Base-by-base conservation (phyloP, 2,113 vertebrate species). In the Forbesichthys agassizii region DNA sequence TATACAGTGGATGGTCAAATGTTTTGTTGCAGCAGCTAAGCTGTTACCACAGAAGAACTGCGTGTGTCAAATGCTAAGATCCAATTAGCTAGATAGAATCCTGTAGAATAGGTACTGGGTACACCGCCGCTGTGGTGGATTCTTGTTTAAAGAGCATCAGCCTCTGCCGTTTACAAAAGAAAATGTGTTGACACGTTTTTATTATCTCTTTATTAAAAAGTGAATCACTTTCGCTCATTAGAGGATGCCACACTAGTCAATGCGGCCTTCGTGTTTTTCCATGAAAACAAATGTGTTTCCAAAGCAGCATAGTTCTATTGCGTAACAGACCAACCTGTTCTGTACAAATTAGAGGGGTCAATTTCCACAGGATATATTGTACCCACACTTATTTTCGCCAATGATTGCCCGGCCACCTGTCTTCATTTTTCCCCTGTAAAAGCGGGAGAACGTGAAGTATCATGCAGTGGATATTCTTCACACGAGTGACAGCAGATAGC, bases 391-490 rank as follows among this genome's bases (percentile, higher is more conserved):
- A 68, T 73, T 62, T 82, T 68, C 36, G 1, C 48, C 48, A 16
- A 72, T 86, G 79, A 88, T 74, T 77, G 73, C 59, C 48, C 46
- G 20, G 60, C 48, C 64, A 62, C 33, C 67, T 51, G 36, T 69
- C 66, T 81, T 81, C 61, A 79, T 87, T 85, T 78, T 73, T 66
- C 53, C 42, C 77, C 47, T 6, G 20, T 52, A 11, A n/a, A 52
- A 47, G 9, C 4, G 51, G 14, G 51, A 65, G 72, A 75, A 55
- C 74, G 51, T 42, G 49, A 36, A 64, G 69, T 54, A 81, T 77
- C 62, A 57, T 66, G 49, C 72, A 69, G 75, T 64, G 49, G 48
- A 33, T 62, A 69, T 65, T 77, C 62, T 64, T 82, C 71, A 70
- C 51, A 59, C 56, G 75, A 65, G 68, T 80, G 70, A 27, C 69